Percentiles rank a stretch among this genome's conserved stretches.
phyloP scores from a whole-genome alignment of 2,888 invertebrate genomes.

The Rotaria socialis region DNA sequence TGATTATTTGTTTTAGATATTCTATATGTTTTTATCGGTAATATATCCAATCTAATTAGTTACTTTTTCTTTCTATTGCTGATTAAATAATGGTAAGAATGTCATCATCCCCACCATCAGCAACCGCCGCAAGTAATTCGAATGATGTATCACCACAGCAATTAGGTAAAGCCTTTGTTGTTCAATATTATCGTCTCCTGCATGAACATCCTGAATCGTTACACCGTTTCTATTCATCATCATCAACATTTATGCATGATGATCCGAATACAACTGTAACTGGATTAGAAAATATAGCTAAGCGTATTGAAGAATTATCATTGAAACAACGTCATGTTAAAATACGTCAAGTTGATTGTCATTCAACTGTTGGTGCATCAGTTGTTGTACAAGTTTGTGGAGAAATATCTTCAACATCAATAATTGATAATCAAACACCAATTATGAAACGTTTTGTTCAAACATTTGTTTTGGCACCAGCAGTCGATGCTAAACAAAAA shows the following conservation, averaged over 20 bases:
- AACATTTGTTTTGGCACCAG: slow-evolving; percentile 87
- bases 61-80: background rate
- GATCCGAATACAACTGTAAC: slow-evolving; percentile 66
- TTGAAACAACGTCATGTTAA: slow-evolving; percentile 95
- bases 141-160: slow-evolving; percentile 74
- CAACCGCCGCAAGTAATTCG: background rate
- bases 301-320: slow-evolving; percentile 86
- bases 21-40: background rate
- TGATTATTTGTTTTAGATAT: background rate
- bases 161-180: slow-evolving; percentile 96
- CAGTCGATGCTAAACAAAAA: slow-evolving; percentile 77
- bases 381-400: slow-evolving; percentile 91
- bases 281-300: slow-evolving; percentile 78
- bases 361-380: slow-evolving; percentile 84
- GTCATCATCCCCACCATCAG: background rate
- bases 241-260: slow-evolving; percentile 78
- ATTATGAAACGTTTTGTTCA: slow-evolving; percentile 96
- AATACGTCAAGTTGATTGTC: slow-evolving; percentile 91
- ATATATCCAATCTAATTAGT: background rate
- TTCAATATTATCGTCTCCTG: slow-evolving; percentile 95
- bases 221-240: slow-evolving; percentile 80
- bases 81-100: background rate
- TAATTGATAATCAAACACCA: slow-evolving; percentile 73
- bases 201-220: slow-evolving; percentile 43
- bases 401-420: slow-evolving; percentile 69